Evolutionary conservation across 2,113 vertebrate species (phyloP).

Genomic region (Syrmaticus mikado): DNA sequence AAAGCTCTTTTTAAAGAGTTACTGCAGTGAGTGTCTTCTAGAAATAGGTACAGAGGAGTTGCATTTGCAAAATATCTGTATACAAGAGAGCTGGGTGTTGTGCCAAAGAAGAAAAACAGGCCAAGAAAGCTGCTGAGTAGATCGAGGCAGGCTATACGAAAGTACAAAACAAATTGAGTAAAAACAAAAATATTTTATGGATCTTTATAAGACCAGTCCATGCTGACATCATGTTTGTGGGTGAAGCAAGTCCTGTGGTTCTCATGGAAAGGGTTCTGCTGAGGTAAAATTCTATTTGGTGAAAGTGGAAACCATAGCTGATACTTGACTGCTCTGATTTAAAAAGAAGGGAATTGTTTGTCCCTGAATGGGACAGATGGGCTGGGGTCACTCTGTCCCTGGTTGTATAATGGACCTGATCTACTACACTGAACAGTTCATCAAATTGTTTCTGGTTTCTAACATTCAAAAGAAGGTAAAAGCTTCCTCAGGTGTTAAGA

Average conservation of each 20-base stretch:
- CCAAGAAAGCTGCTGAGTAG: background rate
- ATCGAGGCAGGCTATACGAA: background rate
- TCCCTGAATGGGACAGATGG: background rate
- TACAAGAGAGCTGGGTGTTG: background rate
- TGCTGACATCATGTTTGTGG: background rate
- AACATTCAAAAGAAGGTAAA: background rate
- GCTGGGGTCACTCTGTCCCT: too few species aligned
- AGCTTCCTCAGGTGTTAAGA: background rate
- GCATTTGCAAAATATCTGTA: background rate
- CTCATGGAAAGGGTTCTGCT: background rate
- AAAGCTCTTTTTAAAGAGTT: conserved; percentile 9
- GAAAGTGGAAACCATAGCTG: background rate
- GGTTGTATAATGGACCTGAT: background rate
- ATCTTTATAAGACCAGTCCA: background rate
- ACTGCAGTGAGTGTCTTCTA: background rate
- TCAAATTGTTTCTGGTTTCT: background rate
- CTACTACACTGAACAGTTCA: background rate
- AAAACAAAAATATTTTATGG: background rate
- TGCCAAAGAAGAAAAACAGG: background rate
- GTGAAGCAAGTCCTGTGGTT: background rate
- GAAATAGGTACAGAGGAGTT: background rate
- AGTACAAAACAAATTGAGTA: background rate
- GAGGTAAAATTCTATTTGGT: background rate
- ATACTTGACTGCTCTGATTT: background rate
- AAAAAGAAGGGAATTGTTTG: background rate